Evolutionary conservation across 2,113 vertebrate species (phyloP).

Genomic region (Megalops atlanticus): DNA sequence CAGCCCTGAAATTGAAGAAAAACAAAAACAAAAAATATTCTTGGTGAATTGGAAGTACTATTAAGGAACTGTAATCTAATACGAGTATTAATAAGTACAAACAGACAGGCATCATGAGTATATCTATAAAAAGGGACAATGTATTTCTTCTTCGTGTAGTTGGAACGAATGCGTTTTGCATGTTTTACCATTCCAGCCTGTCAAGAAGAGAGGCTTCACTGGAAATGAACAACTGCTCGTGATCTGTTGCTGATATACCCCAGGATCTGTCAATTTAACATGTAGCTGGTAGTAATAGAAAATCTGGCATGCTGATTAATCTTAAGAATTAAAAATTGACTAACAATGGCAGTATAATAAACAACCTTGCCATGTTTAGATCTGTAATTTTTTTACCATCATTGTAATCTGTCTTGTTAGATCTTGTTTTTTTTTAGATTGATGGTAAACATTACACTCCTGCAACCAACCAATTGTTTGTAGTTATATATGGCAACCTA

Average conservation of each 20-base stretch:
- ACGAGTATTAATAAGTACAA: no score
- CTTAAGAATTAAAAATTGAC: slow-evolving; percentile 20
- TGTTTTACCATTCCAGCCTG: not conserved
- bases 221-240: not conserved
- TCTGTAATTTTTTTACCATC: not conserved
- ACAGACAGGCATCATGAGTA: no score
- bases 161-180: no score
- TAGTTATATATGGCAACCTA: no score
- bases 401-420: slow-evolving; percentile 18
- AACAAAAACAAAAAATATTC: no score
- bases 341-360: slow-evolving; percentile 22
- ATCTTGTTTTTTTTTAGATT: not conserved
- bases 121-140: no score
- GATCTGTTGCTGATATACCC: slow-evolving; percentile 35
- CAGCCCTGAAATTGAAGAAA: no score
- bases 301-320: slow-evolving; percentile 39
- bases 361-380: slow-evolving; percentile 18
- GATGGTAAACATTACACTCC: no score
- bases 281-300: slow-evolving; percentile 43
- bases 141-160: no score
- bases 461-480: no score
- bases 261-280: slow-evolving; percentile 32
- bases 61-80: no score
- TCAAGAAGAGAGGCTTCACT: not conserved
- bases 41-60: no score